Evolutionary conservation across 23 tunicate species (phyloP), one percentile per base, ranked within the genome.

Genomic region (Trididemnum clinides): DNA sequence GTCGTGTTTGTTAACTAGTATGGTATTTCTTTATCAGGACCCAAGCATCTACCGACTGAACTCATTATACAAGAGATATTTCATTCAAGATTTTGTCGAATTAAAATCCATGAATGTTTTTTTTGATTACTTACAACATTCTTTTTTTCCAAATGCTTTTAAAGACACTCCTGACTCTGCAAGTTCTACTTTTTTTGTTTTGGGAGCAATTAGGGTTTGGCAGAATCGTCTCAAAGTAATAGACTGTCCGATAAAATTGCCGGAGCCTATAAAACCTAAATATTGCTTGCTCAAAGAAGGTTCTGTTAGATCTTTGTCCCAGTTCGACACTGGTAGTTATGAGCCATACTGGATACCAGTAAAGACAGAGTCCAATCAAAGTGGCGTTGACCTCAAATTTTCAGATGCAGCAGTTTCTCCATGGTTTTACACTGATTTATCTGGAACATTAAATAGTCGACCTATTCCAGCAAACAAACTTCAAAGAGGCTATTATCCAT

Each of bases 131-230:
- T 57, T 91, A 63, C 87, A 87, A 38, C 12, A 74, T 29, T 15
- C 33, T 21, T 64, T 91, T 18, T 34, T 82, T 0, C 96, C 96
- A 22, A 0, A 36, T 0, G 28, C 82, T 10, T 87, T 63, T 50
- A 73, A 87, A 64, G 71, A 64, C 2, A 58, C 77, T 26, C 85
- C 54, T 25, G 58, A 58, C 5, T 21, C 84, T 7, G 29, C 15
- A 18, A 19, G 34, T 28, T 58, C 71, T 1, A 69, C 72, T 27
- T 62, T 80, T 26, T 22, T 39, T n/a, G 7, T 87, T 19, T 62
- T 91, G 2, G 96, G 96, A 26, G 91, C 96, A 1, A 82, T 91
- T 18, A 72, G 90, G 0, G 0, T 91, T 10, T 80, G 91, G 28
- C 96, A 91, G 62, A 29, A 36, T 20, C 91, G 96, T 34, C 33